Evolutionary conservation across 2,113 vertebrate genomes (phyloP).

Genomic region (Tragelaphus imberbis): DNA sequence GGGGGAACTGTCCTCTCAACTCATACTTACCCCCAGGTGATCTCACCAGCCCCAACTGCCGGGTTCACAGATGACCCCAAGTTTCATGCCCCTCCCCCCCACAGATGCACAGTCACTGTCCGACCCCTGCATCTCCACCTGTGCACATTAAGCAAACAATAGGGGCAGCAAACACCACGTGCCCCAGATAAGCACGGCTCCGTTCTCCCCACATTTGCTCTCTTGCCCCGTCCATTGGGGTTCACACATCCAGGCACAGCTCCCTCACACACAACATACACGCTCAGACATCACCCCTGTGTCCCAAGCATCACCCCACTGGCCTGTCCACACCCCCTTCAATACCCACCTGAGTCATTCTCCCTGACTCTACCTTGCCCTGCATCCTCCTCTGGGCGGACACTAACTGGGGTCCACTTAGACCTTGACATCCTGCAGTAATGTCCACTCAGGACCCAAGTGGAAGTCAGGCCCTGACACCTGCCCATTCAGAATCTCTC

Average conservation of each 20-base stretch:
- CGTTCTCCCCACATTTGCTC: not conserved
- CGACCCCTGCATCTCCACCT: not conserved
- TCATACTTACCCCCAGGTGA: not conserved
- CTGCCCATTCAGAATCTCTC: not conserved
- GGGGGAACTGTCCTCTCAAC: not conserved
- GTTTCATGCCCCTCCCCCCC: not conserved
- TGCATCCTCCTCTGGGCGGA: not conserved
- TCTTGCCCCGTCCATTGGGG: not conserved
- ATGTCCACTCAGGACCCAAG: not conserved
- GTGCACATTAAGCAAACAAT: not conserved
- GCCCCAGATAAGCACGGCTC: not conserved
- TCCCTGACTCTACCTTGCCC: not conserved
- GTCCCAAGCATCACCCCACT: not conserved
- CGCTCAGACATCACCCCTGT: too few species aligned
- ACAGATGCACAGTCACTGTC: not conserved
- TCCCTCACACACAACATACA: not conserved
- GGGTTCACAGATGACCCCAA: not conserved
- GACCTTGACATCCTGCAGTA: too few species aligned
- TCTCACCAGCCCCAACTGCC: not conserved
- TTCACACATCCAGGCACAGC: not conserved
- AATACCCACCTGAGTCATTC: not conserved
- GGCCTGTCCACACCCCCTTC: not conserved
- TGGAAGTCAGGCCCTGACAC: not conserved
- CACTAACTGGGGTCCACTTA: not conserved
- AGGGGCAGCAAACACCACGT: accelerated